Conservation (phyloP, 64 coral and sea anemone species). For the Trachythela sp. region DNA sequence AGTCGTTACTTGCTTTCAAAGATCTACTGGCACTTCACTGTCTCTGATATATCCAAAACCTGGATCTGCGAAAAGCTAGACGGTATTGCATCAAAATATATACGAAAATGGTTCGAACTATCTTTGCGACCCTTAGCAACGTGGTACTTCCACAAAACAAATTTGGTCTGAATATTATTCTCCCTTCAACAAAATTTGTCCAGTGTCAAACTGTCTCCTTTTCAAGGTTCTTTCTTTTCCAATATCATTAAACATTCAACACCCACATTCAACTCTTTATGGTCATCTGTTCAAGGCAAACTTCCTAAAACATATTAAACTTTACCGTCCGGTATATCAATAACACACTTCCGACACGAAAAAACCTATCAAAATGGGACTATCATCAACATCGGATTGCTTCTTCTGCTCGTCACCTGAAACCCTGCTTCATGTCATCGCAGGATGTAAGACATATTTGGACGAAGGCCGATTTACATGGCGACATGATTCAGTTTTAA, state of each 20-base stretch:
- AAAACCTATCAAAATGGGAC: background rate
- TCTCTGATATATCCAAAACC: background rate
- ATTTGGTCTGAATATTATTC: slow-evolving; percentile 42
- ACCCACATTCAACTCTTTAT: background rate
- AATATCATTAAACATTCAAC: no score
- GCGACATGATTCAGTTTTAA: no score
- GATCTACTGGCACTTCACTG: background rate
- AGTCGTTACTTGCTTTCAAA: background rate
- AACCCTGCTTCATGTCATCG: no score
- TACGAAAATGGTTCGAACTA: background rate
- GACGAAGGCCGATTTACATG: no score
- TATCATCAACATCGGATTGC: background rate
- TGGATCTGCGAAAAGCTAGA: background rate
- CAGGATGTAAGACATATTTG: no score
- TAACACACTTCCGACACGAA: no score
- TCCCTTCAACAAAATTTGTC: slow-evolving; percentile 29
- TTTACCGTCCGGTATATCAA: slow-evolving; percentile 16
- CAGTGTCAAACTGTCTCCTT: slow-evolving; percentile 32
- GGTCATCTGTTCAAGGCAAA: slow-evolving; percentile 1
- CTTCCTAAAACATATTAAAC: slow-evolving; percentile 34
- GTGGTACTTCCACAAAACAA: slow-evolving; percentile 27
- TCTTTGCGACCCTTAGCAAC: slow-evolving; percentile 29
- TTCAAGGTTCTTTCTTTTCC: slow-evolving; percentile 1
- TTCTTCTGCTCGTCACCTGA: background rate
- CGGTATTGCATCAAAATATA: no score